Evolutionary conservation across 1,140 invertebrate genomes (phyloP).

Genomic region (Alviniconcha marisindica): DNA sequence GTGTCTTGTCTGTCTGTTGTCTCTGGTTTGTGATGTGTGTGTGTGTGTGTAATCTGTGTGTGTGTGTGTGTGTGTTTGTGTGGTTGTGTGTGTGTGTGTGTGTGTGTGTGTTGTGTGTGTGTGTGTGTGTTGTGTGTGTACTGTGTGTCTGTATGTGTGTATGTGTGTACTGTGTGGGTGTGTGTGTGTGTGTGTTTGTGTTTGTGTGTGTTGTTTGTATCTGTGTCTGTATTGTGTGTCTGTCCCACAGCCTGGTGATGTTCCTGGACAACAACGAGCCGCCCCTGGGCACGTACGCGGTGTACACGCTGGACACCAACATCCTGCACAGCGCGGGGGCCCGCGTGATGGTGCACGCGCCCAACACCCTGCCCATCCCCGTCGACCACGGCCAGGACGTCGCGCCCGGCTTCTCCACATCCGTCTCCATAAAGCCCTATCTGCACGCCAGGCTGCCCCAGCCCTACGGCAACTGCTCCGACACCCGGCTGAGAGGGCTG

Average conservation of each 20-base stretch:
- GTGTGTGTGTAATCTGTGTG: background rate
- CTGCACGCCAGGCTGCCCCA: constrained; percentile 60
- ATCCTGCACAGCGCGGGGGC: constrained; percentile 72
- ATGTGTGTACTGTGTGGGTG: background rate
- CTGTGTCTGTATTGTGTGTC: too few relatives aligned
- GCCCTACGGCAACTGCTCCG: constrained; percentile 71
- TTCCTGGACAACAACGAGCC: constrained; percentile 70
- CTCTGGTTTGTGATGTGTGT: background rate
- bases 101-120: background rate
- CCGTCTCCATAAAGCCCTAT: constrained; percentile 67
- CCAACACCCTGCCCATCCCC: constrained; percentile 75
- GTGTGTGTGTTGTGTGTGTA: background rate
- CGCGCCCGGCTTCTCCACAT: constrained; percentile 71
- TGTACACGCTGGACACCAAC: constrained; percentile 68
- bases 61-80: background rate
- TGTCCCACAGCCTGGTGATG: constrained; percentile 30
- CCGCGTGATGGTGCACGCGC: constrained; percentile 74
- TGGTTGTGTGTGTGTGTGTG: background rate
- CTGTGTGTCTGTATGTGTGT: constrained; percentile 9
- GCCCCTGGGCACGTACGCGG: constrained; percentile 63
- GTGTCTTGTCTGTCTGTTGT: background rate
- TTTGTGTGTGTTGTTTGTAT: background rate
- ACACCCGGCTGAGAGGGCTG: constrained; percentile 48
- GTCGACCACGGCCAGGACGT: constrained; percentile 72
- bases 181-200: constrained; percentile 11